These are phyloP conservation scores for Heliconius congener DNA, from an alignment of 1,140 invertebrate species.

Conservation along the genomic window DNA sequence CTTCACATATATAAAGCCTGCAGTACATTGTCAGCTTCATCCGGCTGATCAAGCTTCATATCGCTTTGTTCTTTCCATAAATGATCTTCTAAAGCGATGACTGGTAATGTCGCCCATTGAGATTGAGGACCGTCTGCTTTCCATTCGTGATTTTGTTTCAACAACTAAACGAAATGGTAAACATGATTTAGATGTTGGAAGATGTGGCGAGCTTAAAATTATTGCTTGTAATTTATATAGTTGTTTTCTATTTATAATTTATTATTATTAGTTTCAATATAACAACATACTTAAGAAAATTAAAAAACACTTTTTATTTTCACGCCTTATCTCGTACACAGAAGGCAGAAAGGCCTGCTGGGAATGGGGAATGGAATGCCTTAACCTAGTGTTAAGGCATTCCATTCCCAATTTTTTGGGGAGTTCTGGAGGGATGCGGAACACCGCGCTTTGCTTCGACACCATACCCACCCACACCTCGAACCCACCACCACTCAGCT, in stretches of 20 bases:
- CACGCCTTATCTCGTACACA: too few relatives aligned
- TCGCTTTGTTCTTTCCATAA: background rate
- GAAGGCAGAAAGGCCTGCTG: too few relatives aligned
- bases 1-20: background rate
- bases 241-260: background rate
- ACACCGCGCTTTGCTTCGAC: conserved; percentile 49
- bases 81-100: background rate
- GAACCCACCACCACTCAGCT: too few relatives aligned
- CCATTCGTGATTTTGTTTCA: conserved; percentile 1
- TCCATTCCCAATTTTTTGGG: too few relatives aligned
- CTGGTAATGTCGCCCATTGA: background rate
- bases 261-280: too few relatives aligned
- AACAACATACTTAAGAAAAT: too few relatives aligned
- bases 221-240: background rate
- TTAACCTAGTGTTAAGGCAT: too few relatives aligned
- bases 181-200: background rate
- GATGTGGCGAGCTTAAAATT: too few relatives aligned
- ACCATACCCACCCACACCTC: conserved; percentile 22
- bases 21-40: background rate
- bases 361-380: too few relatives aligned
- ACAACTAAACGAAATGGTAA: background rate
- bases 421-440: too few relatives aligned
- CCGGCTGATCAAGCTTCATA: background rate
- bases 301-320: too few relatives aligned
- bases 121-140: background rate